phyloP scores from a whole-genome alignment of 2,797 vertebrate genomes.

The Argentina silus region DNA sequence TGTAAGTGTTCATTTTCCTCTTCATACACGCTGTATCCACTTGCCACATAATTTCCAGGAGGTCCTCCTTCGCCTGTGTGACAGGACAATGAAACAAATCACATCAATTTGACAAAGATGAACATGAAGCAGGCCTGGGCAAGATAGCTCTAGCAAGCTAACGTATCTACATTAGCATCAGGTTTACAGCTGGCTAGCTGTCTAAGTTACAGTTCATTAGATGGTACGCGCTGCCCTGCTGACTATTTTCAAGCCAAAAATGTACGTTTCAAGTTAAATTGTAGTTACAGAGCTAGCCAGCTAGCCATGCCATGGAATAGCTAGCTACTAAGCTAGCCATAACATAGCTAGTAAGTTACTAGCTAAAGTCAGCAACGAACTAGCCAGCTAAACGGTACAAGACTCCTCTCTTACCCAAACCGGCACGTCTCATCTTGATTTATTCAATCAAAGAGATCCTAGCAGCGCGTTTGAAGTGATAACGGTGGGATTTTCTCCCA shows the following conservation, averaged over 20 bases:
- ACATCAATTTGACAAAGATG: background rate
- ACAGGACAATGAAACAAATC: conserved; percentile 3
- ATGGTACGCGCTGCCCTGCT: too few species aligned
- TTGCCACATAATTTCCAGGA: conserved; percentile 76
- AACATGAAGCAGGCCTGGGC: too few species aligned
- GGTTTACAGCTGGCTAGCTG: too few species aligned
- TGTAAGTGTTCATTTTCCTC: conserved; percentile 94
- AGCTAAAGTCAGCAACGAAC: too few species aligned
- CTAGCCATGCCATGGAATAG: too few species aligned
- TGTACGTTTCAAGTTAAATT: too few species aligned
- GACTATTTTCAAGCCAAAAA: too few species aligned
- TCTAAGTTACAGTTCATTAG: background rate
- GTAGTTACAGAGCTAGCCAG: too few species aligned
- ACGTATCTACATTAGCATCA: background rate
- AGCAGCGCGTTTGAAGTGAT: background rate
- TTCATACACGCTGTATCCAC: conserved; percentile 93
- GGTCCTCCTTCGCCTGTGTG: conserved; percentile 71
- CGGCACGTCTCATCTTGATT: conserved; percentile 76
- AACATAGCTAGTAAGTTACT: too few species aligned
- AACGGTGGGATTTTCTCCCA: background rate
- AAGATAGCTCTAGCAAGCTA: background rate
- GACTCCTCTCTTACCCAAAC: conserved; percentile 69
- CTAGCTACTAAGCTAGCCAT: background rate
- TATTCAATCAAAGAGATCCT: background rate
- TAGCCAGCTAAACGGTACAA: background rate